phyloP scores from a whole-genome alignment of 2,888 invertebrate genomes.

The Drosophila longiperda region DNA sequence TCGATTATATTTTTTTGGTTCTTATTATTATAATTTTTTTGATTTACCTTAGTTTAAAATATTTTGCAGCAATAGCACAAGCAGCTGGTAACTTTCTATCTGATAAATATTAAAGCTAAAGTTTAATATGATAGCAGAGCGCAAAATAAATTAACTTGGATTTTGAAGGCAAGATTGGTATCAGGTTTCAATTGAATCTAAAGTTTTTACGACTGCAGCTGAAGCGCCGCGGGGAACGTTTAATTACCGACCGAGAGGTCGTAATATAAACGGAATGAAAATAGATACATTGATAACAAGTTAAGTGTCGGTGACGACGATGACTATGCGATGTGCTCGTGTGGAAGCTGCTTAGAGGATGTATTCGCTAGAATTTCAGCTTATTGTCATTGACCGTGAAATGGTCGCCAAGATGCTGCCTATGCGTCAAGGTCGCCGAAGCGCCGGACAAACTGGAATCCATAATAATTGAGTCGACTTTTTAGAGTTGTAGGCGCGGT shows the following conservation, averaged over 20 bases:
- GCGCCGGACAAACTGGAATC: constrained; percentile 13
- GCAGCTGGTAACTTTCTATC: background rate
- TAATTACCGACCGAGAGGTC: constrained; percentile 43
- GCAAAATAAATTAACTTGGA: constrained; percentile 10
- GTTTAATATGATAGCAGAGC: background rate
- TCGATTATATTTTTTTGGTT: constrained; percentile 83
- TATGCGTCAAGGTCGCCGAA: constrained; percentile 45
- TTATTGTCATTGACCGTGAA: constrained; percentile 65
- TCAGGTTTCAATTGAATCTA: constrained; percentile 70
- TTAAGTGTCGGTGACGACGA: constrained; percentile 58
- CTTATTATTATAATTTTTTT: background rate
- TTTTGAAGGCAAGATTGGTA: constrained; percentile 57
- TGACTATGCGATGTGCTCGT: constrained; percentile 26
- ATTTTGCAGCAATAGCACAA: background rate
- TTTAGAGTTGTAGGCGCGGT: constrained; percentile 35
- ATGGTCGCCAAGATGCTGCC: constrained; percentile 29
- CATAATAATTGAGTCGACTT: constrained; percentile 29
- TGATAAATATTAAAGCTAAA: background rate
- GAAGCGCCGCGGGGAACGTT: constrained; percentile 34
- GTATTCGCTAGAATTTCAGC: constrained; percentile 67
- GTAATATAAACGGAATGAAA: constrained; percentile 70
- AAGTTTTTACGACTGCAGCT: constrained; percentile 52
- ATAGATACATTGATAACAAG: constrained; percentile 75
- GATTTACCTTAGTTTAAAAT: background rate
- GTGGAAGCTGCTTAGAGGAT: constrained; percentile 35